Evolutionary conservation across 92 coral and sea anemone genomes (phyloP).

Genomic region (Parazoanthus darwini): DNA sequence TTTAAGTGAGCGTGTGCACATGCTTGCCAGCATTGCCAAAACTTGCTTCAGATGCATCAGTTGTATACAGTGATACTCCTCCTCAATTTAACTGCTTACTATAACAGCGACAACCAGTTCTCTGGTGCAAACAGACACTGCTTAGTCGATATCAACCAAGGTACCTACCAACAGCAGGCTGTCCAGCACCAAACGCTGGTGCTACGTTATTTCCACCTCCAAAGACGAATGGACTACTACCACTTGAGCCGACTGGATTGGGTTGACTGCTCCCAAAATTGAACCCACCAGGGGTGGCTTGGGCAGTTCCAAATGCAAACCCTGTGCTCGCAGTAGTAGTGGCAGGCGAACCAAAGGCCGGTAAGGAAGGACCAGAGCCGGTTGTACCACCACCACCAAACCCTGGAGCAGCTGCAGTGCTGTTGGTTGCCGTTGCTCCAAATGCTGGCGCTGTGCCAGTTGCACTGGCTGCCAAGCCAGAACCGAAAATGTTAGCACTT

Average conservation of each 20-base stretch:
- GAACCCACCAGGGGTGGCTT: slow-evolving; percentile 11
- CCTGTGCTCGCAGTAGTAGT: slow-evolving; percentile 3
- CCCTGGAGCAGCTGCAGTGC: not conserved
- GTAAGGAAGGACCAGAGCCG: not conserved
- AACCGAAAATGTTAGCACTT: slow-evolving; percentile 6
- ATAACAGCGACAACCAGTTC: not conserved
- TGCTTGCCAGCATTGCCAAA: not conserved
- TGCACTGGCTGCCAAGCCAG: slow-evolving; percentile 1
- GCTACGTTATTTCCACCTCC: slow-evolving; percentile 3
- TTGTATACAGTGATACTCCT: too few species aligned
- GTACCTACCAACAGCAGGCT: not conserved
- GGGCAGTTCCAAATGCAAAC: slow-evolving; percentile 20
- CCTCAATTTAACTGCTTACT: not conserved
- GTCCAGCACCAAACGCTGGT: slow-evolving; percentile 14
- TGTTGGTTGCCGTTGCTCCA: not conserved
- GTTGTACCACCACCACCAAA: not conserved
- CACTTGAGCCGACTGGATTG: not conserved
- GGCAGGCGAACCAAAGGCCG: not conserved
- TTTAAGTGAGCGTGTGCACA: not conserved
- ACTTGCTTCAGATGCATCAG: too few species aligned
- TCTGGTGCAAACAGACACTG: not conserved
- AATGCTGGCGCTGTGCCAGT: slow-evolving; percentile 1
- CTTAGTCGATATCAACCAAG: not conserved
- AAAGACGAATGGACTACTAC: slow-evolving; percentile 22
- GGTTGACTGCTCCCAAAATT: slow-evolving; percentile 25